phyloP scores from a whole-genome alignment of 2,113 vertebrate species.

The Planiliza haematocheilus region DNA sequence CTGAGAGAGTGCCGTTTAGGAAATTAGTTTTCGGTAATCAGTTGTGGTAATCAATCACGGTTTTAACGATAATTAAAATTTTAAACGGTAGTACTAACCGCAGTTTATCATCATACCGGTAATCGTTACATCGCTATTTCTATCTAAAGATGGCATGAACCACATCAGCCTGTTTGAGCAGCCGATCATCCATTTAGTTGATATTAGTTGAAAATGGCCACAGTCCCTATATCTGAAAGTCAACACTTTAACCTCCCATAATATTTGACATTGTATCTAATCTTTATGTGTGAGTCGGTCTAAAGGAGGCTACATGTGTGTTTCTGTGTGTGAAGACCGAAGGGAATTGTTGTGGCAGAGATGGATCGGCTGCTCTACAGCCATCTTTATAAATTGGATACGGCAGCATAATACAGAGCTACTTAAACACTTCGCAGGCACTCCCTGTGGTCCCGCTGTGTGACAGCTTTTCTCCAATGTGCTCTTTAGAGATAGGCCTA shows the following conservation, averaged over 20 bases:
- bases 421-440: slow-evolving; percentile 53
- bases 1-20: no score
- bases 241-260: slow-evolving; percentile 5
- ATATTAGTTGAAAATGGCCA: not conserved
- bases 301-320: slow-evolving; percentile 21
- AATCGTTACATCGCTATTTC: no score
- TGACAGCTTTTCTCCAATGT: slow-evolving; percentile 64
- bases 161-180: not conserved
- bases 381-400: slow-evolving; percentile 68
- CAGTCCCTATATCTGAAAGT: not conserved
- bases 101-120: no score
- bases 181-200: not conserved
- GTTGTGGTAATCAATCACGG: no score
- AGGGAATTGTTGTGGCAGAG: slow-evolving; percentile 63
- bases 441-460: slow-evolving; percentile 60
- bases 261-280: slow-evolving; percentile 10
- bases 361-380: slow-evolving; percentile 60
- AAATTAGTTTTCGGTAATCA: no score
- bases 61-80: no score
- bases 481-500: slow-evolving; percentile 66
- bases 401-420: slow-evolving; percentile 60
- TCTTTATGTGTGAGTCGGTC: not conserved
- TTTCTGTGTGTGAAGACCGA: slow-evolving; percentile 47
- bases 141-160: not conserved
- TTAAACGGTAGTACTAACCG: no score